These are phyloP conservation scores for Morelia viridis DNA, from an alignment of 2,797 vertebrate species.

Conservation along the genomic window DNA sequence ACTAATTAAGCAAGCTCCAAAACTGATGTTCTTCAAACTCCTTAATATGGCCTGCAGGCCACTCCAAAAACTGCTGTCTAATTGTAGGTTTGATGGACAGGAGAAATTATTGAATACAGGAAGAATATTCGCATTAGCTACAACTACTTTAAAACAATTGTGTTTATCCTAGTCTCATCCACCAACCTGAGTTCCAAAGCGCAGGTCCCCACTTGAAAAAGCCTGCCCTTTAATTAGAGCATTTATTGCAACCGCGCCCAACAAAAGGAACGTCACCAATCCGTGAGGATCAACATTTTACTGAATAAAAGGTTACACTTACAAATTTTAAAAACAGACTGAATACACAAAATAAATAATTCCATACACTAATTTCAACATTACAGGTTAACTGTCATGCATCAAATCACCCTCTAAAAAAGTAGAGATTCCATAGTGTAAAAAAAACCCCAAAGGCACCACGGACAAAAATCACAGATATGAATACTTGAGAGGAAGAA, in stretches of 20 bases:
- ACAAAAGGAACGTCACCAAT: not conserved
- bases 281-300: conserved; percentile 50
- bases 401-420: conserved; percentile 23
- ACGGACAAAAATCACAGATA: conserved; percentile 26
- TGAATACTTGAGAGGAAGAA: not conserved
- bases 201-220: not conserved
- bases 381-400: conserved; percentile 62
- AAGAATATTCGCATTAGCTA: not conserved
- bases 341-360: conserved; percentile 80
- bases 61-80: no score
- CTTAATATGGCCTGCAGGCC: no score
- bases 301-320: conserved; percentile 67
- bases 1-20: not conserved
- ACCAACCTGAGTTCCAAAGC: not conserved
- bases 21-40: no score
- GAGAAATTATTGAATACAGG: not conserved
- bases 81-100: not conserved
- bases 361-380: conserved; percentile 67
- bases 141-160: not conserved
- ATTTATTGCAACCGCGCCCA: fast-evolving
- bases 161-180: not conserved
- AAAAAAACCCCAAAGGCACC: conserved; percentile 24
- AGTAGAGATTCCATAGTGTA: conserved; percentile 23
- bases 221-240: not conserved
- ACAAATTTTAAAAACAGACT: conserved; percentile 50